A percentile compares a stretch with the other conserved stretches of the same genome.
Evolutionary conservation across 2,797 vertebrate species (phyloP).

Genomic region (Zenarchopterus dispar): DNA sequence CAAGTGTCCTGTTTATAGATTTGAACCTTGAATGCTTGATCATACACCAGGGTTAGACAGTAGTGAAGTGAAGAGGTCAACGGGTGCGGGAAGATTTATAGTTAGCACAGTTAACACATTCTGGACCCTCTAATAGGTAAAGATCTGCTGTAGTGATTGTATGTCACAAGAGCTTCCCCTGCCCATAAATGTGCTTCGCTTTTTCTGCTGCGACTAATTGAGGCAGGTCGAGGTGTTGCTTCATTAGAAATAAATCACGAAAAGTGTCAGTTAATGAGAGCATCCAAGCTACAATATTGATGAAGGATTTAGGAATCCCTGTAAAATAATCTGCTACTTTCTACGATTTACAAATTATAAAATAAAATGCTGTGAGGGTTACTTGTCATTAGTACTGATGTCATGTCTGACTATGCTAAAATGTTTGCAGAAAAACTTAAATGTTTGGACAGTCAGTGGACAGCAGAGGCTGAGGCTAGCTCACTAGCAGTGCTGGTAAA

Average conservation of each 20-base stretch:
- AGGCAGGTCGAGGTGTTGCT: conserved; percentile 1
- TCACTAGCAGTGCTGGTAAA: no score
- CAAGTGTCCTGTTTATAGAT: conserved; percentile 7
- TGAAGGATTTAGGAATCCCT: no score
- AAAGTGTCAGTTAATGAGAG: not conserved
- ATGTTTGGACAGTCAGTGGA: no score
- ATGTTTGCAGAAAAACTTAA: no score
- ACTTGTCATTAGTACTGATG: not conserved
- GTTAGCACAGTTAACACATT: conserved; percentile 35
- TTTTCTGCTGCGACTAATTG: not conserved
- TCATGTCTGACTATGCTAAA: not conserved
- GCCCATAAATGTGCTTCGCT: conserved; percentile 16
- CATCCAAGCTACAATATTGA: not conserved
- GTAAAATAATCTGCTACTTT: not conserved
- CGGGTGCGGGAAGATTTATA: conserved; percentile 39
- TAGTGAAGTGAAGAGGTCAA: conserved; percentile 24
- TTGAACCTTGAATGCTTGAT: conserved; percentile 19
- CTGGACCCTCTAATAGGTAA: conserved; percentile 18
- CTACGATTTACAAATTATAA: not conserved
- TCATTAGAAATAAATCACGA: conserved; percentile 1
- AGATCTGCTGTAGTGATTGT: conserved; percentile 20
- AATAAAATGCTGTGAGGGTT: not conserved
- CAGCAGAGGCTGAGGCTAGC: no score
- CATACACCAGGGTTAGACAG: conserved; percentile 9
- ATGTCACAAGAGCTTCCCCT: conserved; percentile 26